These are phyloP conservation scores for Drosophila insularis DNA, from an alignment of 1,140 invertebrate genomes.

Conservation along the genomic window DNA sequence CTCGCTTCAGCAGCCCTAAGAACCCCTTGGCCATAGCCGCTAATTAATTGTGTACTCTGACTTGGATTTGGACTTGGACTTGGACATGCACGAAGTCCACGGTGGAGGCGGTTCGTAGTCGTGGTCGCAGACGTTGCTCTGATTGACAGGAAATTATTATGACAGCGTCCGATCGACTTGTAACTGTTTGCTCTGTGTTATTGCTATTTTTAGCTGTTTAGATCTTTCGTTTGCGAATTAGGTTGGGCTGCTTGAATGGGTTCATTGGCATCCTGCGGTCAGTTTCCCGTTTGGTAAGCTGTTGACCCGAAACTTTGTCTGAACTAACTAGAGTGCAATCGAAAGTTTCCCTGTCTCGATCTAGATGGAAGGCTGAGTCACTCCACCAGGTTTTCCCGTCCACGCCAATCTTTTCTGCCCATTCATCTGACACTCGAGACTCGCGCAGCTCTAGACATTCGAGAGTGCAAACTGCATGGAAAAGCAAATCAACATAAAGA, in stretches of 20 bases:
- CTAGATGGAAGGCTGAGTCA: slow-evolving; percentile 46
- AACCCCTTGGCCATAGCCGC: slow-evolving; percentile 37
- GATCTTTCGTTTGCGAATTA: slow-evolving; percentile 16
- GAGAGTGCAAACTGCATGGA: slow-evolving; percentile 55
- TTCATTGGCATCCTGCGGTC: slow-evolving; percentile 58
- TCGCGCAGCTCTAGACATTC: slow-evolving; percentile 52
- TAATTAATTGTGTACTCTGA: slow-evolving; percentile 75
- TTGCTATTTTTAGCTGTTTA: slow-evolving; percentile 45
- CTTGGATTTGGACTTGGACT: slow-evolving; percentile 28
- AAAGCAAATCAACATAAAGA: slow-evolving; percentile 56
- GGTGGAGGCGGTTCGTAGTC: slow-evolving; percentile 39
- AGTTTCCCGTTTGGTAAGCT: slow-evolving; percentile 38
- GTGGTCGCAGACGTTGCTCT: slow-evolving; percentile 48
- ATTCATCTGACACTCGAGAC: slow-evolving; percentile 64
- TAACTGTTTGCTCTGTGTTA: slow-evolving; percentile 36
- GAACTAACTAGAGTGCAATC: slow-evolving; percentile 41
- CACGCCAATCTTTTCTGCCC: slow-evolving; percentile 51
- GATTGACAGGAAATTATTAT: slow-evolving; percentile 70
- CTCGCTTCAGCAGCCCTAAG: slow-evolving; percentile 51
- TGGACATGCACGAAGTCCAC: slow-evolving; percentile 33
- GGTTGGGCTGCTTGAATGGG: slow-evolving; percentile 23
- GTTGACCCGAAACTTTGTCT: slow-evolving; percentile 35
- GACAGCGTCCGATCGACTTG: slow-evolving; percentile 29
- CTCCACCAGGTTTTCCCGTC: slow-evolving; percentile 35
- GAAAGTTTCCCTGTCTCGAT: slow-evolving; percentile 60